These are phyloP conservation scores for Gila orcuttii DNA, from an alignment of 2,113 vertebrate species.

Conservation along the genomic window DNA sequence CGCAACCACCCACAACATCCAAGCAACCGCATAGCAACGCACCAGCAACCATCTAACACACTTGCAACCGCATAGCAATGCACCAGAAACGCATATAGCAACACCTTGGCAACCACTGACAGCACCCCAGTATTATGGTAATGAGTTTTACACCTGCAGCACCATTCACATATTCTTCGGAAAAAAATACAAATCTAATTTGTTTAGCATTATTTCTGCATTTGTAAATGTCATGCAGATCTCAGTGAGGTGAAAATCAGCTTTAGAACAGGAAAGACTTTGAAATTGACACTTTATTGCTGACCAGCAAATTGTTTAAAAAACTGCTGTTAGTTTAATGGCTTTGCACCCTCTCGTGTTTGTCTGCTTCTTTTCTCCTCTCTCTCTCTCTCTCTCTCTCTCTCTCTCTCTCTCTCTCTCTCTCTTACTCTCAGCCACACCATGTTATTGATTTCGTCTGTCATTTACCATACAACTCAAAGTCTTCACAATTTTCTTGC, in stretches of 20 bases:
- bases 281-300: background rate
- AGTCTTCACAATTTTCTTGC: conserved; percentile 47
- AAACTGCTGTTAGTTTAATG: conserved; percentile 27
- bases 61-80: background rate
- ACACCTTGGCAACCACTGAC: background rate
- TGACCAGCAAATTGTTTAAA: conserved; percentile 23
- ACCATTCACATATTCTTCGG: background rate
- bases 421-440: background rate
- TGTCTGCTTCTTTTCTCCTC: background rate
- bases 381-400: background rate
- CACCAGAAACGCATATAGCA: background rate
- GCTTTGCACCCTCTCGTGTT: background rate
- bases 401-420: conserved; percentile 10
- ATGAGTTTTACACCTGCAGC: background rate
- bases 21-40: background rate
- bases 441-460: conserved; percentile 19
- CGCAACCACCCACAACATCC: background rate
- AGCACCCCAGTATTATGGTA: background rate
- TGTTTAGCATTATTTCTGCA: conserved; percentile 1
- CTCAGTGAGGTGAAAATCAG: background rate
- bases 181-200: background rate
- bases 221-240: conserved; percentile 29
- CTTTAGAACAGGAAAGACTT: background rate
- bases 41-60: background rate
- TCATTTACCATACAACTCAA: conserved; percentile 44